phyloP scores from a whole-genome alignment of 2,113 vertebrate species.

The Indri indri region DNA sequence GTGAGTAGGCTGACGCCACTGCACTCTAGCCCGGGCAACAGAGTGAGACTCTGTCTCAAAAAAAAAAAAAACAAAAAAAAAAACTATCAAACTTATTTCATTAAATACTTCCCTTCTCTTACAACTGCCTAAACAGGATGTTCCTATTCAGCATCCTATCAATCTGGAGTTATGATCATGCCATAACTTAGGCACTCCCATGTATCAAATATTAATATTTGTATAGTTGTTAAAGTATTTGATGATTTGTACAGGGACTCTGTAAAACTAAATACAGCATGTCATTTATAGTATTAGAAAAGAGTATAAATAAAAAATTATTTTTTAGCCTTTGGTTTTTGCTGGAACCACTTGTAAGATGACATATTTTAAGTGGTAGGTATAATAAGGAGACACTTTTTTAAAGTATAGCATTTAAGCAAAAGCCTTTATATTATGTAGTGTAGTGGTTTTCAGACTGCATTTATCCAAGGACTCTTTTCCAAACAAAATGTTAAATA shows the following conservation, averaged over 20 bases:
- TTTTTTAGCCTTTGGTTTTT: constrained; percentile 76
- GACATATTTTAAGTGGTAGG: constrained; percentile 11
- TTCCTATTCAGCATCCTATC: constrained; percentile 82
- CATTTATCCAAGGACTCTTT: constrained; percentile 6
- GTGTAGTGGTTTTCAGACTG: not conserved
- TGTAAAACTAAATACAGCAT: constrained; percentile 84
- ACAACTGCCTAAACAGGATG: constrained; percentile 84
- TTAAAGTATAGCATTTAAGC: not conserved
- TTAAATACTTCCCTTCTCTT: constrained; percentile 78
- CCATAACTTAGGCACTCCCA: constrained; percentile 76
- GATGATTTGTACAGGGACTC: constrained; percentile 80
- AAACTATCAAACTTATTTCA: constrained; percentile 82
- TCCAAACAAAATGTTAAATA: constrained; percentile 16
- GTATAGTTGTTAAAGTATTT: constrained; percentile 85
- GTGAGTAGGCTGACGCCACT: too few relatives aligned
- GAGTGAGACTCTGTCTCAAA: too few relatives aligned
- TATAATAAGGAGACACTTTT: not conserved
- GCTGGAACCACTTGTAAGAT: constrained; percentile 70
- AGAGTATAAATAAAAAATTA: constrained; percentile 75
- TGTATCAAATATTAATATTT: constrained; percentile 87
- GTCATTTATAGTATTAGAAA: constrained; percentile 80
- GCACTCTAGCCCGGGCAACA: too few relatives aligned
- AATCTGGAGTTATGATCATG: constrained; percentile 81
- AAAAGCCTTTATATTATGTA: not conserved
- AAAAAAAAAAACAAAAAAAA: too few relatives aligned